Conservation (phyloP, 2,113 vertebrate genomes). For the Toxostoma redivivum region DNA sequence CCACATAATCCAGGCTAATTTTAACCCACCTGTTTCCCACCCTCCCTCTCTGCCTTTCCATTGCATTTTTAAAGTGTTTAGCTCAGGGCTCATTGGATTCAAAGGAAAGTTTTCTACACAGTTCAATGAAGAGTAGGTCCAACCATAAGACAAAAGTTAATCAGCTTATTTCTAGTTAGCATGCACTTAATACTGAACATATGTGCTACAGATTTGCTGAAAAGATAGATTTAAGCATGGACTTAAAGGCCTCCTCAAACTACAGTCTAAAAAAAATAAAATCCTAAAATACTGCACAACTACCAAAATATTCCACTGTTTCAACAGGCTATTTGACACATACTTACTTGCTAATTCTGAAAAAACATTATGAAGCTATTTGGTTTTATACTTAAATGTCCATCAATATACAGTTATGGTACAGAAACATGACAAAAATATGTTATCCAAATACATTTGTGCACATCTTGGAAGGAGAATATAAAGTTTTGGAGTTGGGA, state of each 20-base stretch:
- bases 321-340: not conserved
- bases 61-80: not conserved
- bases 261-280: not conserved
- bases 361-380: not conserved
- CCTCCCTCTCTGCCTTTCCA: not conserved
- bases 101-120: not conserved
- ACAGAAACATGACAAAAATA: not conserved
- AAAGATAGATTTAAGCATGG: not conserved
- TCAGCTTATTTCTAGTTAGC: slow-evolving; percentile 34
- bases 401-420: not conserved
- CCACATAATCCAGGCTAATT: not conserved
- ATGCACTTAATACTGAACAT: slow-evolving; percentile 30
- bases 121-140: not conserved
- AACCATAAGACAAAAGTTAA: not conserved
- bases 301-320: not conserved
- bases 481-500: not conserved
- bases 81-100: not conserved
- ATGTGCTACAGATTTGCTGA: not conserved
- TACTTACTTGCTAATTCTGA: not conserved
- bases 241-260: not conserved
- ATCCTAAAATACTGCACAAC: not conserved
- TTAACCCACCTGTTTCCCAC: slow-evolving; percentile 25
- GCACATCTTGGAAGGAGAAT: not conserved
- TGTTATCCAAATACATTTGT: not conserved
- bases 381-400: not conserved